These are phyloP conservation scores for Pseudopipra pipra DNA, from an alignment of 2,113 vertebrate species.

Conservation along the genomic window DNA sequence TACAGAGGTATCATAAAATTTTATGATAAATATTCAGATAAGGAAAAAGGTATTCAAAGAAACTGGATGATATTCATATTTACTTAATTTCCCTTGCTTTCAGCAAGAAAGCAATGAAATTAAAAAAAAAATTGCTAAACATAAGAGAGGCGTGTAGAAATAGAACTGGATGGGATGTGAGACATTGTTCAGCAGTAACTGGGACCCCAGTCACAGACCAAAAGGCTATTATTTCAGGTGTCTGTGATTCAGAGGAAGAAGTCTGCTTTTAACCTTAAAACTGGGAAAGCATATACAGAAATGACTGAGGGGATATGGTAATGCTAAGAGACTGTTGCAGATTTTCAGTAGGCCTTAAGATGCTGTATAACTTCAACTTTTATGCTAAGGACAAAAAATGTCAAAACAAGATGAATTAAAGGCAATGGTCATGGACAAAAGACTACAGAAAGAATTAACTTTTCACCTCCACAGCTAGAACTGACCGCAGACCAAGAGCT, in stretches of 20 bases:
- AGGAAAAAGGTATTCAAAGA: background rate
- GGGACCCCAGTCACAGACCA: background rate
- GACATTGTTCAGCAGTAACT: background rate
- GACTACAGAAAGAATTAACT: background rate
- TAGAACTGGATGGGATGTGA: rapidly evolving
- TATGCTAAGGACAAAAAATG: background rate
- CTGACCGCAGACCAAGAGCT: constrained; percentile 2
- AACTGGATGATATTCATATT: background rate
- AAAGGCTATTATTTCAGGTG: background rate
- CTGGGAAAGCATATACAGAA: background rate
- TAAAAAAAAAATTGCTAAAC: background rate
- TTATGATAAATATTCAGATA: background rate
- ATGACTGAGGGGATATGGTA: background rate
- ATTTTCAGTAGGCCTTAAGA: background rate
- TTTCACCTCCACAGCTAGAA: constrained; percentile 13
- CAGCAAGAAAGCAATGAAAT: background rate
- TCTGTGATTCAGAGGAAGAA: background rate
- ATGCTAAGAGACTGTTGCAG: background rate
- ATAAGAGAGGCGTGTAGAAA: background rate
- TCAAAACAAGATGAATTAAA: constrained; percentile 24
- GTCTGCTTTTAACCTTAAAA: background rate
- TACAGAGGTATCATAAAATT: background rate
- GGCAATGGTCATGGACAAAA: constrained; percentile 13
- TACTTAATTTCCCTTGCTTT: background rate
- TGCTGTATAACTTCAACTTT: background rate